A percentile compares a stretch with the other conserved stretches of the same genome.
phyloP scores from a whole-genome alignment of 2,797 vertebrate species.

The Spinibarbus caldwelli region DNA sequence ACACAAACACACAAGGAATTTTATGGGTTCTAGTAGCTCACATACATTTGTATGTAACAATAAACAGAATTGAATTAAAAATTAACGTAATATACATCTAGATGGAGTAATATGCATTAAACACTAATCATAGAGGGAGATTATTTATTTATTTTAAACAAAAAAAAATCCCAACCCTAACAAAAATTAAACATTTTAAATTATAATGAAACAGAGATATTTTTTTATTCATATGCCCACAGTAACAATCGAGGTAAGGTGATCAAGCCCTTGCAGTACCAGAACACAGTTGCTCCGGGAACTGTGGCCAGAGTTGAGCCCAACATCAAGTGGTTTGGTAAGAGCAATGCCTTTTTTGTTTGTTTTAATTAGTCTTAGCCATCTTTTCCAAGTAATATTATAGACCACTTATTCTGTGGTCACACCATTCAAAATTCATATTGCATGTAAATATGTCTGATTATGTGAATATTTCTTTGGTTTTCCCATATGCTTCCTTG shows the following conservation, averaged over 20 bases:
- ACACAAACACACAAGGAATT: background rate
- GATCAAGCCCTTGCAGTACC: constrained; percentile 88
- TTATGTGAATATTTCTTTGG: background rate
- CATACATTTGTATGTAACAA: background rate
- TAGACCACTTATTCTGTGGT: background rate
- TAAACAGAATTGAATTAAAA: background rate
- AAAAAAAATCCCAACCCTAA: background rate
- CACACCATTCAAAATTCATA: background rate
- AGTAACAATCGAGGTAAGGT: constrained; percentile 91
- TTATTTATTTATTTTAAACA: background rate
- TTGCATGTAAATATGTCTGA: background rate
- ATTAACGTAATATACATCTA: background rate
- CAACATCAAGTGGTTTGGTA: constrained; percentile 99
- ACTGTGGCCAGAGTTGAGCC: constrained; percentile 96
- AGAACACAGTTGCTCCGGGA: constrained; percentile 90
- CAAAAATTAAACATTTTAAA: background rate
- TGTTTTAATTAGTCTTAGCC: background rate
- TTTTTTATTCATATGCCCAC: constrained; percentile 4
- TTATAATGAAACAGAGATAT: background rate
- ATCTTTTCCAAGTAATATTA: background rate
- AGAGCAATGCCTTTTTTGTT: constrained; percentile 64
- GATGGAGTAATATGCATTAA: background rate
- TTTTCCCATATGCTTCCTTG: background rate
- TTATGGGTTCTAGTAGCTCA: background rate
- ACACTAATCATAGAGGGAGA: background rate